phyloP scores from a whole-genome alignment of 2,113 vertebrate genomes.

The Patagioenas fasciata region DNA sequence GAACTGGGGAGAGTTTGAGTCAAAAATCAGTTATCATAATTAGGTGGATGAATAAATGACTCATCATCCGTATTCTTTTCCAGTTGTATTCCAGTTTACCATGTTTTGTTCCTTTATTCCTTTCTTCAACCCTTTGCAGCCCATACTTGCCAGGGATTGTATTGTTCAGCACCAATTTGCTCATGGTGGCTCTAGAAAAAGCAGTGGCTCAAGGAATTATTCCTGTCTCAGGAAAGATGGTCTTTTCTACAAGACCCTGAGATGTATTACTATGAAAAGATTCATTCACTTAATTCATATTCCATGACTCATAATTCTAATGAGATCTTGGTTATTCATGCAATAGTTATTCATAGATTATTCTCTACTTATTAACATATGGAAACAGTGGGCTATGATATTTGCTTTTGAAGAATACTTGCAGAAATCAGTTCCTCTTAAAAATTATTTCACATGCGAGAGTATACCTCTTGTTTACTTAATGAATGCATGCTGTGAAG shows the following conservation, averaged over 20 bases:
- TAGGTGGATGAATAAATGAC: neutral
- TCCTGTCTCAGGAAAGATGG: neutral
- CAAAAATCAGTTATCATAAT: neutral
- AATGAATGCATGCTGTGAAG: neutral
- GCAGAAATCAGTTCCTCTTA: neutral
- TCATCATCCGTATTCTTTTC: neutral
- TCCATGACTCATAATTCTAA: conserved; percentile 26
- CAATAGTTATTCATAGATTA: conserved; percentile 39
- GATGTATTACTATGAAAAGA: neutral
- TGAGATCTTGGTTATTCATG: conserved; percentile 46
- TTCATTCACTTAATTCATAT: conserved; percentile 23
- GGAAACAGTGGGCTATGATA: neutral
- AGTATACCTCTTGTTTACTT: neutral
- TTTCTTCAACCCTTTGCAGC: neutral
- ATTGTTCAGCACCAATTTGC: neutral
- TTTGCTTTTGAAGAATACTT: conserved; percentile 33
- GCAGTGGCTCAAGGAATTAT: neutral
- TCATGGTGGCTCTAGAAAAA: neutral
- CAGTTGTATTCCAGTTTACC: neutral
- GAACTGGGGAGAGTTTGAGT: neutral
- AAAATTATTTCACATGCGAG: neutral
- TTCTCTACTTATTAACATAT: neutral
- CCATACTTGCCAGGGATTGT: neutral
- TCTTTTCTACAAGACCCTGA: neutral
- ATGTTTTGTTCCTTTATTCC: neutral